Percentiles rank a stretch among this genome's conserved stretches.
phyloP scores from a whole-genome alignment of 2,113 vertebrate species.

The Ptilorrhoa leucosticta region DNA sequence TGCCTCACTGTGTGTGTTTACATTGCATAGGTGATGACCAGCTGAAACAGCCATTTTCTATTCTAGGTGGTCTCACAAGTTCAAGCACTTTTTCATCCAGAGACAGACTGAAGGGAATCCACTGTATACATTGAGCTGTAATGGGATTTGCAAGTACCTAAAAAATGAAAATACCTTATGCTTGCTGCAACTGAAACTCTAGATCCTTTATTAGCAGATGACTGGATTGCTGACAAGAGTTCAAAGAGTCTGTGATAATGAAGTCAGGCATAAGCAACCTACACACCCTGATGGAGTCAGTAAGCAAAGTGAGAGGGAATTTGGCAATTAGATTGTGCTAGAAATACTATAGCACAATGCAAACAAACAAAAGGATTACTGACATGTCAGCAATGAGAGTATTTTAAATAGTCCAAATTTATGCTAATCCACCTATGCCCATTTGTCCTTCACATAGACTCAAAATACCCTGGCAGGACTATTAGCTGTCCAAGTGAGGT shows the following conservation, averaged over 20 bases:
- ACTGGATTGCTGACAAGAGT: neutral
- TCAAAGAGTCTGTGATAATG: neutral
- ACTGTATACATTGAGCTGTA: neutral
- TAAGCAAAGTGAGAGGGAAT: neutral
- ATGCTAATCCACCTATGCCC: neutral
- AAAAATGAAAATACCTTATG: neutral
- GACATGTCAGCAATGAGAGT: neutral
- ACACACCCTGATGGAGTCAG: neutral
- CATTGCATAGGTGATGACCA: neutral
- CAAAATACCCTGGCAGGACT: neutral
- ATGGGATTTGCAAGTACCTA: neutral
- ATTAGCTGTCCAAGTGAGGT: neutral
- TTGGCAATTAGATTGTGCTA: neutral
- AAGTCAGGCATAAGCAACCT: neutral
- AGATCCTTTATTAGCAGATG: neutral
- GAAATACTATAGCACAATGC: neutral
- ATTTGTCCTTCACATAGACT: neutral
- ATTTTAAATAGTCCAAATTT: neutral
- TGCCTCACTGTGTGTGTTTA: neutral
- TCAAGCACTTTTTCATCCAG: neutral
- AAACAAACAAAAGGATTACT: neutral
- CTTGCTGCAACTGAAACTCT: neutral
- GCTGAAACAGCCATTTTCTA: neutral
- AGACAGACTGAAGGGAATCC: neutral
- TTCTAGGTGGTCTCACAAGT: slow-evolving; percentile 36